Conservation (phyloP, 1,140 invertebrate species). For the Thereuonema tuberculata region DNA sequence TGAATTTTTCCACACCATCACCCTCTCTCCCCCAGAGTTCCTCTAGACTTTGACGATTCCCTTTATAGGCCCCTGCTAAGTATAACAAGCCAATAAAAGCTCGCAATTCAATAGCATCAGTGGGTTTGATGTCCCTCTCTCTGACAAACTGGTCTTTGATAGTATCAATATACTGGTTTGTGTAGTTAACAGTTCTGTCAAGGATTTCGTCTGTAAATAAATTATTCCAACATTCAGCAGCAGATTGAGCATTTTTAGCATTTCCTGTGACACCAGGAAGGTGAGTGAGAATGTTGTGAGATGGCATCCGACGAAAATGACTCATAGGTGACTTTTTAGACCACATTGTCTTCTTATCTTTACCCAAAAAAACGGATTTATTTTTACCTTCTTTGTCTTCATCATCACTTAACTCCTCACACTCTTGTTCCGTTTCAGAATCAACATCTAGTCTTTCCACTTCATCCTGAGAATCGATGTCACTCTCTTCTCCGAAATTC, state of each 20-base stretch:
- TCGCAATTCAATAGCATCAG: slow-evolving; percentile 10
- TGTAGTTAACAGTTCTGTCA: slow-evolving; percentile 1
- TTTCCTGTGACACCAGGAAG: not conserved
- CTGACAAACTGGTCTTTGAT: slow-evolving; percentile 6
- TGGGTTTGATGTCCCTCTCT: slow-evolving; percentile 4
- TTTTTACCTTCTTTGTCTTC: not conserved
- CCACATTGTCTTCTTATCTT: not conserved
- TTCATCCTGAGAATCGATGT: not conserved
- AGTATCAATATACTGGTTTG: slow-evolving; percentile 11
- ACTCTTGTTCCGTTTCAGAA: not conserved
- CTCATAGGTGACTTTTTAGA: not conserved
- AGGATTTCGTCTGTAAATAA: slow-evolving; percentile 11
- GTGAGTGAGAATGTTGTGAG: not conserved
- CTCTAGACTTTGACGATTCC: not conserved
- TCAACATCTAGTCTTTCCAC: not conserved
- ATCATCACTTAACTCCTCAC: not conserved
- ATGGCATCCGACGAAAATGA: not conserved
- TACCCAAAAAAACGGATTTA: not conserved
- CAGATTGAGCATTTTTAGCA: not conserved
- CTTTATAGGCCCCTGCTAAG: slow-evolving; percentile 6
- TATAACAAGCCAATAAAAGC: slow-evolving; percentile 15
- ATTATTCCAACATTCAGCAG: slow-evolving; percentile 10
- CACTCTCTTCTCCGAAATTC: not conserved
- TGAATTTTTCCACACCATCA: slow-evolving; percentile 12
- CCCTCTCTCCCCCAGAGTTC: slow-evolving; percentile 10